Evolutionary conservation across 2,888 invertebrate genomes (phyloP).

Genomic region (Euclidia mi): DNA sequence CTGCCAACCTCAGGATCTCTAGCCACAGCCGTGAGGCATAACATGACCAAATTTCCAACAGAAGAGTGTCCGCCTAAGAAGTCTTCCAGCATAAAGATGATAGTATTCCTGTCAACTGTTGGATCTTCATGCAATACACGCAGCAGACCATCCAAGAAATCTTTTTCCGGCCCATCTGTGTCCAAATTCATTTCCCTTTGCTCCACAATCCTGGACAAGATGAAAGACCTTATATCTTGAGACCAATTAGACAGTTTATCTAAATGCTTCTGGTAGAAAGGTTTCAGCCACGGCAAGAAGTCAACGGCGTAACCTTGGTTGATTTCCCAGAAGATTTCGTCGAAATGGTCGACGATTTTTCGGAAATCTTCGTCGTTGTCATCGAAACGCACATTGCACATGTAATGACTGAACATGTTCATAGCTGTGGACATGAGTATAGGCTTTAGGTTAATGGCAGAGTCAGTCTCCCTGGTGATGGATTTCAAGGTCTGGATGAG

Average conservation of each 20-base stretch:
- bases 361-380: conserved; percentile 92
- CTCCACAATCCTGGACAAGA: conserved; percentile 92
- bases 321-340: conserved; percentile 97
- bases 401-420: conserved; percentile 96
- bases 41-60: conserved; percentile 95
- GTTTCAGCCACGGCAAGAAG: conserved; percentile 95
- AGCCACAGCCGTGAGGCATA: conserved; percentile 92
- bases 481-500: conserved; percentile 90
- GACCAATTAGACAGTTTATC: conserved; percentile 92
- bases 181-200: conserved; percentile 89
- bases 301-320: conserved; percentile 97
- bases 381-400: conserved; percentile 95
- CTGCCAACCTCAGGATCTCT: conserved; percentile 91
- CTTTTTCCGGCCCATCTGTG: conserved; percentile 91
- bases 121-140: conserved; percentile 92
- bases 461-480: conserved; percentile 74
- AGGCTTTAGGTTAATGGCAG: conserved; percentile 91
- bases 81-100: conserved; percentile 95
- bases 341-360: conserved; percentile 93
- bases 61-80: conserved; percentile 97
- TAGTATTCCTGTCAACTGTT: conserved; percentile 93
- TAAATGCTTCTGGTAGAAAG: conserved; percentile 93
- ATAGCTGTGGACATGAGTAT: conserved; percentile 93
- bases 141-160: conserved; percentile 95
- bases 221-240: conserved; percentile 92